Percentiles rank a stretch among this genome's conserved stretches.
These are phyloP conservation scores for Mus spicilegus DNA, from an alignment of 2,113 vertebrate species.

Conservation along the genomic window DNA sequence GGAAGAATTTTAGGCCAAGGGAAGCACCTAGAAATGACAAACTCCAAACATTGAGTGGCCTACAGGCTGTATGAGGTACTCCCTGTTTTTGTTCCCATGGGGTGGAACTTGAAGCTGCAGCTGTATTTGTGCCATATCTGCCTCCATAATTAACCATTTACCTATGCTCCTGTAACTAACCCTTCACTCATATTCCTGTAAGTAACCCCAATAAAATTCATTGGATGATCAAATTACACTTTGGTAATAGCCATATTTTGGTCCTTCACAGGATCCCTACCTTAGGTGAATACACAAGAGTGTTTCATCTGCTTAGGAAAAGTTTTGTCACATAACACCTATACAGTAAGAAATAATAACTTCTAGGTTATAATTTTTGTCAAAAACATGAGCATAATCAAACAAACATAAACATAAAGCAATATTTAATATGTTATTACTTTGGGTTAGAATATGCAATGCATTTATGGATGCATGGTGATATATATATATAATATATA, in stretches of 20 bases:
- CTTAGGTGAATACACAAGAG: neutral
- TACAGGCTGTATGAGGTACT: neutral
- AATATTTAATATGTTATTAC: slow-evolving; percentile 51
- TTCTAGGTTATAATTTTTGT: neutral
- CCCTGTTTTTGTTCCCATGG: neutral
- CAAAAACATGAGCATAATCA: neutral
- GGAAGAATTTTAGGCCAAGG: neutral
- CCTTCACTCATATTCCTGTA: neutral
- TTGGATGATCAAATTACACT: neutral
- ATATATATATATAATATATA: neutral
- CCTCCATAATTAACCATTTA: too few relatives aligned
- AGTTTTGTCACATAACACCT: neutral
- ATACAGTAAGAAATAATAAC: neutral
- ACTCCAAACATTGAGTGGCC: neutral
- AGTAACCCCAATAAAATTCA: neutral
- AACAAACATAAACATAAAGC: neutral
- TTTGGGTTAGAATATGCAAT: neutral
- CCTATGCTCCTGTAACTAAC: neutral
- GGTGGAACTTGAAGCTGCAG: too few relatives aligned
- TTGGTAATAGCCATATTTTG: neutral
- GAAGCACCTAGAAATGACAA: neutral
- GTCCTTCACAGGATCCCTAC: neutral
- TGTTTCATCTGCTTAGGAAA: neutral
- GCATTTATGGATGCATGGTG: neutral
- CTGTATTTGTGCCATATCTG: neutral